Evolutionary conservation across 2,113 vertebrate species (phyloP), one percentile per base, ranked within the genome.

Genomic region (Osmerus eperlanus): DNA sequence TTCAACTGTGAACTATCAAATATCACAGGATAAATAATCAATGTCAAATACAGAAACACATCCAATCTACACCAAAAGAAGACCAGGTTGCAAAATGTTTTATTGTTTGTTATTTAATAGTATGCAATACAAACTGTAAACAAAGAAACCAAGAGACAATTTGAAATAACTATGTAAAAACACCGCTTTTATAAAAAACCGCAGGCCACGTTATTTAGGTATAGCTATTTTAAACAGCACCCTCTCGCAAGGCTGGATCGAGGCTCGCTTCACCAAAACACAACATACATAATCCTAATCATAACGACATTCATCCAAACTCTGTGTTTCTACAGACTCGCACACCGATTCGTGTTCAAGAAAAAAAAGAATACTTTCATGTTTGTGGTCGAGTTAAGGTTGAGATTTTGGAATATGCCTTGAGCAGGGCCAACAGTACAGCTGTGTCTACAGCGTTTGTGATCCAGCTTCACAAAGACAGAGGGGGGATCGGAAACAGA

Each of bases 91-190:
- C 15, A 68, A 19, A n/a, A 16, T 32, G 13, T 61, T 85, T 77
- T 71, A 87, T 87, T 80, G 78, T 61, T 83, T 71, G 21, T n/a
- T 54, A 61, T 61, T 70, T 61, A 28, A 60, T 55, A 66, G 56
- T 65, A 25, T 65, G 25, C 21, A 62, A 60, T 71, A 65, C 56
- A 80, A 51, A 76, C 29, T 70, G 41, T 53, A 13, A 76, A 52
- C 54, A 71, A 36, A 68, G 56, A 69, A 53, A 32, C 11, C 61
- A 19, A 65, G 15, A 61, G 19, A 19, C 21, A 18, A 67, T 65
- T 52, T 29, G 55, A 58, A 73, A 55, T n/a, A 3, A 18, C 2
- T 29, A 76, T 54, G 74, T 85, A 89, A 91, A 88, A 84, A 65
- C 25, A n/a, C 70, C 78, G 81, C 70, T 18, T 75, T 64, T 61